Conservation (phyloP, 1,140 invertebrate genomes). For the Belonocnema kinseyi region DNA sequence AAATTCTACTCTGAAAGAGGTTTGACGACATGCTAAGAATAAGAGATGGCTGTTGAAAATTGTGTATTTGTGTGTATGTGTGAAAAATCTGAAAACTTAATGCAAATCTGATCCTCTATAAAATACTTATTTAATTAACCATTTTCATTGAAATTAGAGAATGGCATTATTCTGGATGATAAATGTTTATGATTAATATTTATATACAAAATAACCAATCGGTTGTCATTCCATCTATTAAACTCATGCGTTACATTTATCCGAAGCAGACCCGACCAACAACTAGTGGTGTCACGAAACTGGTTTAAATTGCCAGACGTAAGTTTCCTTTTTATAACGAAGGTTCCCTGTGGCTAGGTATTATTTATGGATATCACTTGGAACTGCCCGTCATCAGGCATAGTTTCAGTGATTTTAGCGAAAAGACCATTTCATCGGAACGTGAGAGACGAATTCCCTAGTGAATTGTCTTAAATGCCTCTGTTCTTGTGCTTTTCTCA, state of each 20-base stretch:
- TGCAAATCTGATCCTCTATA: too few species aligned
- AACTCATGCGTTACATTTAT: conserved; percentile 8
- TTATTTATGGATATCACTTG: not conserved
- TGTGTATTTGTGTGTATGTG: not conserved
- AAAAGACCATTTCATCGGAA: not conserved
- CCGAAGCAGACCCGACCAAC: not conserved
- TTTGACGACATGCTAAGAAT: not conserved
- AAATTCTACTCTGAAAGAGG: conserved; percentile 10
- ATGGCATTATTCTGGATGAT: not conserved
- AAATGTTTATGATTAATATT: not conserved
- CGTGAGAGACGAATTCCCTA: not conserved
- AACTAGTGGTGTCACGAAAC: conserved; percentile 12
- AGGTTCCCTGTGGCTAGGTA: not conserved
- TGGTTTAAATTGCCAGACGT: conserved; percentile 21
- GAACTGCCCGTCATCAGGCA: not conserved
- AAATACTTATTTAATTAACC: too few species aligned
- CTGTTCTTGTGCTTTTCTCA: not conserved
- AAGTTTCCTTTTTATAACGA: conserved; percentile 24
- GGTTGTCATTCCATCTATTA: conserved; percentile 19
- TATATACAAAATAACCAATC: conserved; percentile 2
- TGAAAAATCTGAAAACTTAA: too few species aligned
- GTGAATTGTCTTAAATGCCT: not conserved
- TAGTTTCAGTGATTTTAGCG: not conserved
- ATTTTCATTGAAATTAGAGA: not conserved
- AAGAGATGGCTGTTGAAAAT: not conserved